phyloP scores from a whole-genome alignment of 2,113 vertebrate genomes.

The Rhinogobius similis region DNA sequence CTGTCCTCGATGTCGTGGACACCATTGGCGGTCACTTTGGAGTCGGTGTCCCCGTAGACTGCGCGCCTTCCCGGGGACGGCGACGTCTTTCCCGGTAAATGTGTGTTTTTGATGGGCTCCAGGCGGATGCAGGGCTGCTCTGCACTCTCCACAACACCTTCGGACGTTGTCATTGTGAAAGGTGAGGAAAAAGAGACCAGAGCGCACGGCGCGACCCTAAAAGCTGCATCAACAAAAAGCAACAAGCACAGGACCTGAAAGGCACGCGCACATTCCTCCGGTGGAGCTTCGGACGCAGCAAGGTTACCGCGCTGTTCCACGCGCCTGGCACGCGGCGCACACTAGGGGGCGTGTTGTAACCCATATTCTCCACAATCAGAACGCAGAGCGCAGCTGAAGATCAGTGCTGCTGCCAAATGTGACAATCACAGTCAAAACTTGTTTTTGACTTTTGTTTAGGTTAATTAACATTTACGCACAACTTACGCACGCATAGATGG shows the following conservation, averaged over 20 bases:
- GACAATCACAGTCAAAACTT: neutral
- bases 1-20: conserved; percentile 96
- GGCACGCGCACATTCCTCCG: conserved; percentile 61
- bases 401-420: neutral
- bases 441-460: too few species aligned
- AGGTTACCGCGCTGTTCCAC: conserved; percentile 68
- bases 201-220: conserved; percentile 38
- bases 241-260: conserved; percentile 44
- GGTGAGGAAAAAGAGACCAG: conserved; percentile 45
- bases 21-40: conserved; percentile 90
- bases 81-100: conserved; percentile 71
- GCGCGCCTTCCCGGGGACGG: conserved; percentile 57
- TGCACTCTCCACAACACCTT: conserved; percentile 52
- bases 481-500: neutral
- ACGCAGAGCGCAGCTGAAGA: too few species aligned
- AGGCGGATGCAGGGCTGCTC: conserved; percentile 67
- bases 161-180: conserved; percentile 69
- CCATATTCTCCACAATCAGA: conserved; percentile 22
- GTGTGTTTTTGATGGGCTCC: conserved; percentile 70
- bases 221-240: conserved; percentile 54
- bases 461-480: neutral
- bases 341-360: conserved; percentile 74
- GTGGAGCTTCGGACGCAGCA: conserved; percentile 64
- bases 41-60: conserved; percentile 55
- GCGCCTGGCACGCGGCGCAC: conserved; percentile 43